Evolutionary conservation across 2,797 vertebrate species (phyloP).

Genomic region (Babyrousa celebensis): DNA sequence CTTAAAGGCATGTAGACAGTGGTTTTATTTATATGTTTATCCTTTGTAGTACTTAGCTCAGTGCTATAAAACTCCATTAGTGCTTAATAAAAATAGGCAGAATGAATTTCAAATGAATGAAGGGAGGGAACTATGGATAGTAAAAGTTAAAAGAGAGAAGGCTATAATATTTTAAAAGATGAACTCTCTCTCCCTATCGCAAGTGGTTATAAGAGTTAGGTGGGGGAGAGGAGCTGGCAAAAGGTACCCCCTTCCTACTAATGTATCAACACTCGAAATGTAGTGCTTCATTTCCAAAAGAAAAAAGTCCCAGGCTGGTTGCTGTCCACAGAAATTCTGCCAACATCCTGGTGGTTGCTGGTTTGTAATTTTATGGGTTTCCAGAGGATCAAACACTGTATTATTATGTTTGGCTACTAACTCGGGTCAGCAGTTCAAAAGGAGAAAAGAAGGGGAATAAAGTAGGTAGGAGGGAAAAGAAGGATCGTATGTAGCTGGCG

Average conservation of each 20-base stretch:
- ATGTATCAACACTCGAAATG: conserved; percentile 11
- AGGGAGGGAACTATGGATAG: neutral
- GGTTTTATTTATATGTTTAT: conserved; percentile 35
- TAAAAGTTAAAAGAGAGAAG: neutral
- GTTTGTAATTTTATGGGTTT: conserved; percentile 87
- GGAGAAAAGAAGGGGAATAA: conserved; percentile 31
- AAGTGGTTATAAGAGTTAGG: neutral
- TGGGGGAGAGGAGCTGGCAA: neutral
- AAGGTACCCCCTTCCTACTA: neutral
- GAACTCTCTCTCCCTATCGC: neutral
- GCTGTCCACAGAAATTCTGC: conserved; percentile 83
- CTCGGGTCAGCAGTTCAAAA: conserved; percentile 87
- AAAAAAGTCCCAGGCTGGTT: conserved; percentile 73
- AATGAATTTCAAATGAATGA: conserved; percentile 5
- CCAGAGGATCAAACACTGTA: conserved; percentile 79
- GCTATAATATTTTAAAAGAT: neutral
- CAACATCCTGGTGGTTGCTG: conserved; percentile 81
- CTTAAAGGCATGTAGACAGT: neutral
- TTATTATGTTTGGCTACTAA: conserved; percentile 87
- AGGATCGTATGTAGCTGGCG: too few relatives aligned
- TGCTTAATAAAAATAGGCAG: conserved; percentile 52
- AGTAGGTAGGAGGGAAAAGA: neutral
- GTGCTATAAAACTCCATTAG: conserved; percentile 3
- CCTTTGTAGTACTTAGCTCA: neutral
- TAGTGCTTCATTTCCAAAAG: conserved; percentile 77